These are phyloP conservation scores for Polyodon spathula DNA, from an alignment of 2,113 vertebrate species.

Conservation along the genomic window DNA sequence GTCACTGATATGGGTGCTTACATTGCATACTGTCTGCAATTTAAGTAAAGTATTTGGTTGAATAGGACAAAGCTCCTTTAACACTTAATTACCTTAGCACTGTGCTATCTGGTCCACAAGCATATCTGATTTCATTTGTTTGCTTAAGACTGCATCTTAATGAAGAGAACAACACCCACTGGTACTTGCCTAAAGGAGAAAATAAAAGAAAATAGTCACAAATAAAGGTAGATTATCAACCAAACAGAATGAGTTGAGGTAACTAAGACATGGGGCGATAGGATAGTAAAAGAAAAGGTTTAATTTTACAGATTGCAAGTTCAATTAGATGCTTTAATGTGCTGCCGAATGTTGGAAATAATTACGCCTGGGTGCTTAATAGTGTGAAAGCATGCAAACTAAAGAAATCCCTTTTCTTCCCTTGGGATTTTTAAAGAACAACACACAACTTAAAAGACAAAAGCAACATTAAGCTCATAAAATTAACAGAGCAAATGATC, in stretches of 20 bases:
- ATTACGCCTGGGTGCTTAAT: conserved; percentile 87
- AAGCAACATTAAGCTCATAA: conserved; percentile 86
- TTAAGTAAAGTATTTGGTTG: too few relatives aligned
- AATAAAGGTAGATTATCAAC: conserved; percentile 42
- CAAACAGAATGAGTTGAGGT: conserved; percentile 57
- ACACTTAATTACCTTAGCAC: too few relatives aligned
- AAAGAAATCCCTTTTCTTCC: conserved; percentile 82
- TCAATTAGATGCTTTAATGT: conserved; percentile 83
- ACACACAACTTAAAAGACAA: conserved; percentile 82
- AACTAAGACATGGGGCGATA: conserved; percentile 60
- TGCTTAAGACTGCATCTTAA: neutral
- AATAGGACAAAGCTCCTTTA: too few relatives aligned
- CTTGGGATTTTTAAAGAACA: conserved; percentile 77
- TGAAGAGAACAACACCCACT: conserved; percentile 6
- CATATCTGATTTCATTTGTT: neutral
- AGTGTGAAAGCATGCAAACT: conserved; percentile 84
- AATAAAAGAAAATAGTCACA: conserved; percentile 32
- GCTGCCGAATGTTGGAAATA: conserved; percentile 80
- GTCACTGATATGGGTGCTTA: too few relatives aligned
- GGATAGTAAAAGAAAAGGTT: conserved; percentile 59
- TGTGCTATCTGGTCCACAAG: too few relatives aligned
- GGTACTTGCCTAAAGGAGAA: conserved; percentile 33
- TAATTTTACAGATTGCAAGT: conserved; percentile 82
- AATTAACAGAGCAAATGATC: conserved; percentile 96
- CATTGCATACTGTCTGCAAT: too few relatives aligned